A percentile compares a stretch with the other conserved stretches of the same genome.
Evolutionary conservation across 2,888 invertebrate species (phyloP).

Genomic region (Acrocyrtus sp.): DNA sequence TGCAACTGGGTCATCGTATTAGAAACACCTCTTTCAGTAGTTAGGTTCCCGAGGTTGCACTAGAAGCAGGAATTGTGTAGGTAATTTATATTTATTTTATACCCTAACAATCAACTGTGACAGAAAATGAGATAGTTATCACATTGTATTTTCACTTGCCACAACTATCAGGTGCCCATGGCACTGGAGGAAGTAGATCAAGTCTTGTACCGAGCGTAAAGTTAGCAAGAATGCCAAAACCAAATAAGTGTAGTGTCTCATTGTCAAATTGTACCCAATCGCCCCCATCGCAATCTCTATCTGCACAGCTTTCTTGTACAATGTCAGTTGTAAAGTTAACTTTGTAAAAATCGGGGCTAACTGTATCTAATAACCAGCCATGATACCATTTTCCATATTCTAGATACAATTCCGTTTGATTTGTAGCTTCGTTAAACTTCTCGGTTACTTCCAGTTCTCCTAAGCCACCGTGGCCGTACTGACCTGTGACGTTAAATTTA

Average conservation of each 20-base stretch:
- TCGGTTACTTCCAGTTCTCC: conserved; percentile 4
- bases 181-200: background rate
- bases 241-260: background rate
- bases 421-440: conserved; percentile 2
- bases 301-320: conserved; percentile 15
- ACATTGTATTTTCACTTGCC: too few relatives aligned
- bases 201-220: background rate
- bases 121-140: too few relatives aligned
- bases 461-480: conserved; percentile 3
- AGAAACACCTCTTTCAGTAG: too few relatives aligned
- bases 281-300: background rate
- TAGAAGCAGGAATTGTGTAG: too few relatives aligned
- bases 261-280: background rate
- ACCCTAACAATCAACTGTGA: too few relatives aligned
- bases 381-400: background rate
- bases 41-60: too few relatives aligned
- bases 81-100: too few relatives aligned
- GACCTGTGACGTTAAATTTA: conserved; percentile 9
- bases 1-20: too few relatives aligned
- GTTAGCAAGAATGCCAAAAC: background rate
- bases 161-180: background rate
- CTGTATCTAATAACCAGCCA: background rate
- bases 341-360: background rate
- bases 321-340: background rate
- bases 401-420: background rate